Conservation (phyloP, 2,888 invertebrate species). For the Aporophyla lueneburgensis region DNA sequence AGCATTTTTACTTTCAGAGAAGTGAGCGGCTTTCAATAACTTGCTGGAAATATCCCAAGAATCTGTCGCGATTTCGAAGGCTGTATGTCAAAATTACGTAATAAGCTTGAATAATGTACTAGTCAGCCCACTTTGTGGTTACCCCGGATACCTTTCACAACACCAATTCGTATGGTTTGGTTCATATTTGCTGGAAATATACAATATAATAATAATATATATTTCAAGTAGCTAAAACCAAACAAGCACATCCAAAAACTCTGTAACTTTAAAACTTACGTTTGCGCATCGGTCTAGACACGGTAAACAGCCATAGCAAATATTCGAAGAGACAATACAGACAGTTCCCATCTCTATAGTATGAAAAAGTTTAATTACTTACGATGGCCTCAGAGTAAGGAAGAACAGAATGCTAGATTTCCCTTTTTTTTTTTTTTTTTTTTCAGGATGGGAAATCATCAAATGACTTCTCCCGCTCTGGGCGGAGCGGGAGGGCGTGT, state of each 20-base stretch:
- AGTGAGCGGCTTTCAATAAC: neutral
- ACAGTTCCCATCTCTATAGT: slow-evolving; percentile 21
- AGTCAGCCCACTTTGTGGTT: neutral
- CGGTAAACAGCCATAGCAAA: slow-evolving; percentile 42
- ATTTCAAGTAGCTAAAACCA: neutral
- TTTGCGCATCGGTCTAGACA: slow-evolving; percentile 39
- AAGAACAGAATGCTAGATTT: slow-evolving; percentile 6
- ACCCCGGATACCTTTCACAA: neutral
- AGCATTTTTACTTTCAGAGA: neutral
- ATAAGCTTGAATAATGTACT: neutral
- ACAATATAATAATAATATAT: neutral
- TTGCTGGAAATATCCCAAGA: neutral
- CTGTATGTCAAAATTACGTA: neutral
- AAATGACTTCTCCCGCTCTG: too few species aligned
- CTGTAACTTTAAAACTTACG: slow-evolving; percentile 11
- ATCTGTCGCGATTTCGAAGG: neutral
- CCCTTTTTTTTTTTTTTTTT: too few species aligned
- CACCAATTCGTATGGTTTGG: neutral
- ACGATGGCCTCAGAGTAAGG: slow-evolving; percentile 1
- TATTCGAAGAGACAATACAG: slow-evolving; percentile 35
- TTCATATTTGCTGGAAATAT: neutral
- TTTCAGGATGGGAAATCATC: too few species aligned
- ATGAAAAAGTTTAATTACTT: slow-evolving; percentile 58
- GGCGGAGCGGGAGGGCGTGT: too few species aligned
- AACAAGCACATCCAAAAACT: neutral